A percentile compares a stretch with the other conserved stretches of the same genome.
phyloP scores from a whole-genome alignment of 2,113 vertebrate genomes.

The Burhinus oedicnemus region DNA sequence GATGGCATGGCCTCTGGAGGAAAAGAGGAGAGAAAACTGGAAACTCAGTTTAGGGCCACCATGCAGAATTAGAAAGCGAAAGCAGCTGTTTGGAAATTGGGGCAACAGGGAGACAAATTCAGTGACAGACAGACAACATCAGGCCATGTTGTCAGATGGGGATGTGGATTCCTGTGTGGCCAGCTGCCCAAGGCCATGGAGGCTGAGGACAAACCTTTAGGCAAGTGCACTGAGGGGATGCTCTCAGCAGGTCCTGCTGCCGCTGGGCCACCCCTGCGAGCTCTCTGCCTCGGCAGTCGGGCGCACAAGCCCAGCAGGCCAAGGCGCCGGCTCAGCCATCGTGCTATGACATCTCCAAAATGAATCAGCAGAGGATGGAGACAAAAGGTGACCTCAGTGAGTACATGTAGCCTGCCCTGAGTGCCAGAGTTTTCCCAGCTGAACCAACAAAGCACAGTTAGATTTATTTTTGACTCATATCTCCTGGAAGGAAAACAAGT shows the following conservation, averaged over 20 bases:
- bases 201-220: neutral
- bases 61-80: neutral
- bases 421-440: neutral
- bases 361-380: no score
- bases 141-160: rapidly evolving
- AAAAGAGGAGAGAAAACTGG: neutral
- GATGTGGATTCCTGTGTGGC: rapidly evolving
- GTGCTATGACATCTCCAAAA: neutral
- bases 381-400: neutral
- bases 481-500: neutral
- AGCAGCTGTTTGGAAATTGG: neutral
- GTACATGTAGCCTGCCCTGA: neutral
- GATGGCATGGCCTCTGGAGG: neutral
- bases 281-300: neutral
- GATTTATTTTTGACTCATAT: neutral
- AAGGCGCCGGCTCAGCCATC: rapidly evolving
- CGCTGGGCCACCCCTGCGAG: rapidly evolving
- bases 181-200: neutral
- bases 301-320: no score
- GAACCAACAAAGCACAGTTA: neutral
- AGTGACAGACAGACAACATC: neutral
- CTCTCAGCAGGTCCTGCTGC: neutral
- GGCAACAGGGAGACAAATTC: neutral
- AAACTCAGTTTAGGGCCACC: neutral
- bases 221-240: neutral